phyloP scores from a whole-genome alignment of 2,113 vertebrate genomes.

The Macrotis lagotis region DNA sequence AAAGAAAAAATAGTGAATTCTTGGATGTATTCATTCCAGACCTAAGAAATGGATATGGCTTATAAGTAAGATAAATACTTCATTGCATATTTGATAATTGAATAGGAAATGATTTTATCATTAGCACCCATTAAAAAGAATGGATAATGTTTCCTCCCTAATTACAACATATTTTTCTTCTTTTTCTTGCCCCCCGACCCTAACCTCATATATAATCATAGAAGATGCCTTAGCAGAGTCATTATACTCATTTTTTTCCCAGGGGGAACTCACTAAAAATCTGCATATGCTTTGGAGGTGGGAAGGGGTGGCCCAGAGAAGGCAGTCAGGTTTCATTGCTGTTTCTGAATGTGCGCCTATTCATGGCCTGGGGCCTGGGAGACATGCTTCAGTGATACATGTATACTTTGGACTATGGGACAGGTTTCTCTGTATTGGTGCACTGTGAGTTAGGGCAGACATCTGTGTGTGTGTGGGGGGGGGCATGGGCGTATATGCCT shows the following conservation, averaged over 20 bases:
- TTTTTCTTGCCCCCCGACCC: neutral
- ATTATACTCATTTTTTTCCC: conserved; percentile 65
- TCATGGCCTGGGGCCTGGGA: neutral
- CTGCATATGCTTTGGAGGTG: neutral
- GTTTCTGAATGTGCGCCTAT: neutral
- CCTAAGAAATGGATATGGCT: conserved; percentile 62
- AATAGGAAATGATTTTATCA: neutral
- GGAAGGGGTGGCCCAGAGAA: neutral
- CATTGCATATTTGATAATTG: conserved; percentile 73
- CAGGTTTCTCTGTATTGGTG: no score
- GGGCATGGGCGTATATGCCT: neutral
- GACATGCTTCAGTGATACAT: neutral
- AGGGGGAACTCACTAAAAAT: conserved; percentile 28
- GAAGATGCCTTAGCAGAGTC: conserved; percentile 12
- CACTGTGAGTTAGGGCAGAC: no score
- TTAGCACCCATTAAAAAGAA: conserved; percentile 75
- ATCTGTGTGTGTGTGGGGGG: no score
- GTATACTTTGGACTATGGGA: neutral
- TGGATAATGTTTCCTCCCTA: conserved; percentile 68
- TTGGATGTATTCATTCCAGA: conserved; percentile 76
- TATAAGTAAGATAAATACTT: conserved; percentile 75
- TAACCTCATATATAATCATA: conserved; percentile 18
- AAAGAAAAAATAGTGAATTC: conserved; percentile 76
- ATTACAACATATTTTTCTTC: conserved; percentile 55
- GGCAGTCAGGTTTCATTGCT: neutral